Base-by-base conservation (phyloP, 2,888 invertebrate genomes). In the Standfussiana lucernea region DNA sequence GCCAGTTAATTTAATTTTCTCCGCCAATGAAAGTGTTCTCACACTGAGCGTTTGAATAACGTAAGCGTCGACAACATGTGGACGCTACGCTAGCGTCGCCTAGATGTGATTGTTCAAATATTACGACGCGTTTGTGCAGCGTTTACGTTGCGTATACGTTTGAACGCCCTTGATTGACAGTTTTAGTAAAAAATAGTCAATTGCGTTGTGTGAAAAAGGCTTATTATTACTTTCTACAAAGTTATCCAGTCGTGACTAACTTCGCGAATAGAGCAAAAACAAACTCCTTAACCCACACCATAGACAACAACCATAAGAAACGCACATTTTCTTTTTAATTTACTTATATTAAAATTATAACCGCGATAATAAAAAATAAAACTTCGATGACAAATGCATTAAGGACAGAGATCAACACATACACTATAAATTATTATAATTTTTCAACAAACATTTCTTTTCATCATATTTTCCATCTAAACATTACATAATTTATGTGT, bases 351-450 rank as follows among this genome's bases (percentile, higher is more conserved):
- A 68, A 80, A 72, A 66, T 77, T 68, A 77, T 56, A 79, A 77
- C 50, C 24, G 68, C 56, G 28, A 70, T 64, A 67, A 53, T 77
- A 75, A 75, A 77, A 80, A 75, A 80, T 72, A 77, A 69, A 72
- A 75, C 32, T 78, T 69, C 77, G 67, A 79, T 74, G 83, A 84
- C 69, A 88, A 89, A 88, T 88, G 85, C 82, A 85, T 78, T 73
- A 70, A 82, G 71, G 68, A 83, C 79, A 84, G 88, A 89, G 89
- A 88, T 89, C 89, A 88, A 86, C 83, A 85, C 73, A 86, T 77
- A 82, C n/a, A 70, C 53, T 75, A 80, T n/a, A 53, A 64, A 53
- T 50, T 61, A 79, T 71, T 75, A 69, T 61, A 53, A 61, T 76
- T 77, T 72, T 61, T 40, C 42, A 70, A 79, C 70, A 83, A 65